Base-by-base conservation (phyloP, 2,888 invertebrate species). In the Reticulitermes lucifugus region DNA sequence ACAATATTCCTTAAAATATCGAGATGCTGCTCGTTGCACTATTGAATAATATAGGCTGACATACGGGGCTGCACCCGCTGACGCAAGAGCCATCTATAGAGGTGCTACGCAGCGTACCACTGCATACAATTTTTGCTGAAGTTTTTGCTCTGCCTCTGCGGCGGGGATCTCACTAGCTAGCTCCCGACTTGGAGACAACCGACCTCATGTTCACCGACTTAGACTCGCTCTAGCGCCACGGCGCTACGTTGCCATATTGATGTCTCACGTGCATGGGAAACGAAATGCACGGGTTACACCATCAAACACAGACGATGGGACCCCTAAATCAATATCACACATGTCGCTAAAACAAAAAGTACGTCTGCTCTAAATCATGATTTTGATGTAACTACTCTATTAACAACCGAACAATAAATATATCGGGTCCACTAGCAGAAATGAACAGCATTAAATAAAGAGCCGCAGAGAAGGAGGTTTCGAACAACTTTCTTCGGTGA, bases 41-140 rank as follows among this genome's bases (percentile, higher is more conserved):
- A 94, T 94, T 89, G 94, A 94, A 91, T 94, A 94, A 91, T 94
- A 94, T 89, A 94, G 91, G 92, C 94, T 94, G 91, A 94, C 94
- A 91, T 94, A 94, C 90, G 94, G 94, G 89, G 94, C 93, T 88
- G 94, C 92, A 85, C 87, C 87, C 77, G 87, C 84, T 80, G 87
- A 86, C 85, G 87, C 87, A 79, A 87, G 86, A 85, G 87, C 87
- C 87, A 87, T 87, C 87, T 87, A 87, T 86, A 85, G 81, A 84
- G 85, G 71, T 71, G 79, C 79, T 73, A 71, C 83, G 70, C 83
- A 65, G 85, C 71, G 80, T 84, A 73, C 79, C 80, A 85, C 84
- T 84, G 80, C 83, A 84, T 77, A 84, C 73, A 75, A 81, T 83
- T 80, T 84, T 46, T 65, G 84, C 84, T 80, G 73, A 73, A 85